These are phyloP conservation scores for Pheosia tremula DNA, from an alignment of 2,888 invertebrate genomes.

Conservation along the genomic window DNA sequence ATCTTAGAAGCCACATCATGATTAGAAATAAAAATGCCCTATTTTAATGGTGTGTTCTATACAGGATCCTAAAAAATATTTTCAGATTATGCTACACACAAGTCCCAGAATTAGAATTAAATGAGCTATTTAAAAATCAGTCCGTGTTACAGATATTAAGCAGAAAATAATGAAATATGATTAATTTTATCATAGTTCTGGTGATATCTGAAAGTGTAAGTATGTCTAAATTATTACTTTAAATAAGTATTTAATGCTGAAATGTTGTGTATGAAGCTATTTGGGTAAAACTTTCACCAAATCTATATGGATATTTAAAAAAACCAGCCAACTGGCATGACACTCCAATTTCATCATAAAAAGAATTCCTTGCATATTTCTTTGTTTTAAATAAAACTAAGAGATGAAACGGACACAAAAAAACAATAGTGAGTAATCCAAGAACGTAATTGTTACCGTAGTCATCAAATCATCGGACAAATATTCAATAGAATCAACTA, in stretches of 20 bases:
- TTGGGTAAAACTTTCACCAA: slow-evolving; percentile 32
- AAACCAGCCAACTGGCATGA: neutral
- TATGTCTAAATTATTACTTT: neutral
- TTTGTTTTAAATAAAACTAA: slow-evolving; percentile 29
- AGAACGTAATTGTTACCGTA: slow-evolving; percentile 22
- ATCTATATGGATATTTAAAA: slow-evolving; percentile 11
- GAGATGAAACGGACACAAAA: slow-evolving; percentile 20
- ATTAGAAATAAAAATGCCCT: too few species aligned
- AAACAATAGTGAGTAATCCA: slow-evolving; percentile 33
- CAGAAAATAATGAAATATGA: too few species aligned
- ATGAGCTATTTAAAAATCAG: too few species aligned
- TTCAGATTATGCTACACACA: too few species aligned
- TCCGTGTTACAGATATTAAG: too few species aligned
- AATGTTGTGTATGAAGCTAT: neutral
- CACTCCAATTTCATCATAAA: slow-evolving; percentile 12
- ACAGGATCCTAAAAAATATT: too few species aligned
- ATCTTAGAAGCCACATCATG: too few species aligned
- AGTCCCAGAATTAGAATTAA: too few species aligned
- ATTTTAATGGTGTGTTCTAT: too few species aligned
- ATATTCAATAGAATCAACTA: slow-evolving; percentile 14
- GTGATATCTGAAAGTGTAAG: too few species aligned
- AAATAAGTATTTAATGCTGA: neutral
- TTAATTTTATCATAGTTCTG: too few species aligned
- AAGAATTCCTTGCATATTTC: slow-evolving; percentile 10
- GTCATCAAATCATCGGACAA: slow-evolving; percentile 12